A percentile compares a stretch with the other conserved stretches of the same genome.
These are phyloP conservation scores for Drosophila pseudotakahashii DNA, from an alignment of 2,888 invertebrate genomes.

Conservation along the genomic window DNA sequence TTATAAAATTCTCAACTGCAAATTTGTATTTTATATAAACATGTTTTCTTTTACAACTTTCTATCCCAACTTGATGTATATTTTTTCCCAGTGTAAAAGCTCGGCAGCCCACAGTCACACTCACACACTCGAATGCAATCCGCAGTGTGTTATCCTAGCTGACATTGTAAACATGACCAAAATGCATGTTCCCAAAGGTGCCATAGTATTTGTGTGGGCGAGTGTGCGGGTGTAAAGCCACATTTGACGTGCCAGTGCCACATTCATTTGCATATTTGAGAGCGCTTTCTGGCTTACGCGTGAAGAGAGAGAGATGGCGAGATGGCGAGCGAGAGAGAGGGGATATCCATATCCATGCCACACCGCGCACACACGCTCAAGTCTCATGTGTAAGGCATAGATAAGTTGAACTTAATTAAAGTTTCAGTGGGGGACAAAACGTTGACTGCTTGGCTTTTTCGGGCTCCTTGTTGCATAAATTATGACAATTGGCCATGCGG, in stretches of 20 bases:
- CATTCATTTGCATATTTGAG: conserved; percentile 76
- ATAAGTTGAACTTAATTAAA: conserved; percentile 78
- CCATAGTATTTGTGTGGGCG: conserved; percentile 24
- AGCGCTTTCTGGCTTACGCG: conserved; percentile 51
- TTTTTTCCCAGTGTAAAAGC: conserved; percentile 45
- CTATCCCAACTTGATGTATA: too few relatives aligned
- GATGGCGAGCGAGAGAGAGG: conserved; percentile 1
- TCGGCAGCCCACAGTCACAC: conserved; percentile 42
- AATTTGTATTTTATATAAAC: too few relatives aligned
- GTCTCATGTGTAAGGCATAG: conserved; percentile 71
- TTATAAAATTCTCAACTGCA: too few relatives aligned
- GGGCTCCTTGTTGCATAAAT: conserved; percentile 60
- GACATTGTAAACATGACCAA: conserved; percentile 78
- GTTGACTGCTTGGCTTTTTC: conserved; percentile 44
- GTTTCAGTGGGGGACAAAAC: conserved; percentile 66
- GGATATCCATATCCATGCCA: not conserved
- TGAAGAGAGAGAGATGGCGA: conserved; percentile 16
- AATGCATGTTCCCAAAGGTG: conserved; percentile 72
- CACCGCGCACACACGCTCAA: conserved; percentile 25
- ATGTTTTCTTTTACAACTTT: too few relatives aligned
- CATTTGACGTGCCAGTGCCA: conserved; percentile 68
- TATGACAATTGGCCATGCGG: conserved; percentile 53
- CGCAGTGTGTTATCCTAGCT: conserved; percentile 70
- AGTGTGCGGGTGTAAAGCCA: conserved; percentile 60
- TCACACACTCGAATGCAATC: conserved; percentile 42